phyloP scores from a whole-genome alignment of 2,113 vertebrate genomes.

The Dendropsophus ebraccatus region DNA sequence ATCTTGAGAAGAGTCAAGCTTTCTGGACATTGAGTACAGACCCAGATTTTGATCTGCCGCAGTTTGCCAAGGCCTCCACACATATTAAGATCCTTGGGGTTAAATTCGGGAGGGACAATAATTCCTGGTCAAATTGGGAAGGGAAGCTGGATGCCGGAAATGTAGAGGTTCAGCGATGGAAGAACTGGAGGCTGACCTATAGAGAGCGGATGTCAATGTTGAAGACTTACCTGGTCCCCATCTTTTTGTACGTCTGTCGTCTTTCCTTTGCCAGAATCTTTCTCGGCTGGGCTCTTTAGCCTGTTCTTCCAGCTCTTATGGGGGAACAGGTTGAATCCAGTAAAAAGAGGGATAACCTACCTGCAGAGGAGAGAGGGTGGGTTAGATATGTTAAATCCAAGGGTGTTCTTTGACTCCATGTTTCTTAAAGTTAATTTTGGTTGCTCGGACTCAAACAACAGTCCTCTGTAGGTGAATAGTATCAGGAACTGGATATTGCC shows the following conservation, averaged over 20 bases:
- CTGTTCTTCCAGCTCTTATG: neutral
- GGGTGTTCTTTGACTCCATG: neutral
- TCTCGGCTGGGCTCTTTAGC: neutral
- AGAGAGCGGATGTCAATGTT: neutral
- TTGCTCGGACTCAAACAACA: neutral
- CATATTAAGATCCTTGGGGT: neutral
- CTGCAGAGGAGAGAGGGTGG: neutral
- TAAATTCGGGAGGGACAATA: neutral
- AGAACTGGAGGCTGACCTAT: neutral
- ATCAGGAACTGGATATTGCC: neutral
- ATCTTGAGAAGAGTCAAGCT: neutral
- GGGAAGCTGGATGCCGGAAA: neutral
- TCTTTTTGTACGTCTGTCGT: neutral
- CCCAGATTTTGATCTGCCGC: neutral
- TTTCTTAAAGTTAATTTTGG: constrained; percentile 2
- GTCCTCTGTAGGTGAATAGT: neutral
- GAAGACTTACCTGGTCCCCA: neutral
- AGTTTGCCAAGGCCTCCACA: neutral
- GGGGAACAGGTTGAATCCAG: neutral
- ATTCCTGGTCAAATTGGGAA: neutral
- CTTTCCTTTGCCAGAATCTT: neutral
- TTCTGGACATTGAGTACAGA: neutral
- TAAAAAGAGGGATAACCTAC: neutral
- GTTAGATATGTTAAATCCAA: neutral
- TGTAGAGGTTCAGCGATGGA: neutral